phyloP scores from a whole-genome alignment of 2,113 vertebrate species.

The Benitochromis conjunctus region DNA sequence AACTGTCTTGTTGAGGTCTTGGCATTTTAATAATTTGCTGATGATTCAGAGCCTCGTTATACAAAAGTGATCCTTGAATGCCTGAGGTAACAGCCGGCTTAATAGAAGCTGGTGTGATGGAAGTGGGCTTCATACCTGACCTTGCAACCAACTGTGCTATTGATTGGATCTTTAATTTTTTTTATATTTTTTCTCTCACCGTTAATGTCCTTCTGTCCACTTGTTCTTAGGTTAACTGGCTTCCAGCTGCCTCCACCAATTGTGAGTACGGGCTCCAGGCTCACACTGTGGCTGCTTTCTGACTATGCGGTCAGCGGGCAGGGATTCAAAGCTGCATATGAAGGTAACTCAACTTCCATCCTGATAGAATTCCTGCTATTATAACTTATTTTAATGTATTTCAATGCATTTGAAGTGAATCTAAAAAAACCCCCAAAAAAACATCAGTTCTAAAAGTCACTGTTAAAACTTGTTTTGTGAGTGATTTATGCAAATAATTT shows the following conservation, averaged over 20 bases:
- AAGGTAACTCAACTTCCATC: slow-evolving; percentile 77
- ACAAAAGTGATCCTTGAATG: slow-evolving; percentile 22
- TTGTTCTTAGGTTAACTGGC: slow-evolving; percentile 86
- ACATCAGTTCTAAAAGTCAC: background rate
- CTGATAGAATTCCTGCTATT: background rate
- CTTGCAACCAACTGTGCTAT: slow-evolving; percentile 21
- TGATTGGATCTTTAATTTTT: slow-evolving; percentile 14
- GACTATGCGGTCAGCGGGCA: slow-evolving; percentile 98
- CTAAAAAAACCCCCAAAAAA: background rate
- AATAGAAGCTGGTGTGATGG: slow-evolving; percentile 6
- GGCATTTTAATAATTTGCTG: slow-evolving; percentile 37
- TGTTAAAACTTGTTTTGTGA: background rate
- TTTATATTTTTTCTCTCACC: slow-evolving; percentile 12
- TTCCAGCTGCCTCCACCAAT: slow-evolving; percentile 95
- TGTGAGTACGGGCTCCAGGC: slow-evolving; percentile 84
- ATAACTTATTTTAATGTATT: background rate
- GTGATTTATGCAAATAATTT: background rate
- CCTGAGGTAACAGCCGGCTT: slow-evolving; percentile 9
- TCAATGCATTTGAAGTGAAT: background rate
- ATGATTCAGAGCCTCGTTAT: slow-evolving; percentile 41
- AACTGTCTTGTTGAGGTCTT: slow-evolving; percentile 16
- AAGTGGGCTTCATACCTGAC: slow-evolving; percentile 11
- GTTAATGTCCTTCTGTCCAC: slow-evolving; percentile 59
- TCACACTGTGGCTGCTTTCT: slow-evolving; percentile 90
- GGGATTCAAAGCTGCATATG: slow-evolving; percentile 91